Conservation (phyloP, 2,113 vertebrate genomes). For the Tupaia chinensis region DNA sequence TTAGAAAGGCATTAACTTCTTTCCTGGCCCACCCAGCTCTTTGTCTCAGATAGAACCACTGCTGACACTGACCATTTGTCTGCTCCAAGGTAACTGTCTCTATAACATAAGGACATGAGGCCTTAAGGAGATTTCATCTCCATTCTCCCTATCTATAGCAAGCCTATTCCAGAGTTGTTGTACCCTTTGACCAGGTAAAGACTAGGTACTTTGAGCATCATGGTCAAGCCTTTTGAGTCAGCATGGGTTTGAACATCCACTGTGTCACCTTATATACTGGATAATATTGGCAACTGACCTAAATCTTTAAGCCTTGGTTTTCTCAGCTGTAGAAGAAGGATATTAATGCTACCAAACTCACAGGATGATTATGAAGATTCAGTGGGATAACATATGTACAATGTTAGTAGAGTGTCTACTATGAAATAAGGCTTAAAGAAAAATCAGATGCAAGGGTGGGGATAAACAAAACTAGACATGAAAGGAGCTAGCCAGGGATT, state of each 20-base stretch:
- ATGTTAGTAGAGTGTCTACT: background rate
- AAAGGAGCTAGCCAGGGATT: background rate
- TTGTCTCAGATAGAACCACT: slow-evolving; percentile 25
- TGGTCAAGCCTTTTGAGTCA: slow-evolving; percentile 29
- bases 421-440: slow-evolving; percentile 48
- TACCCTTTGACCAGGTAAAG: background rate
- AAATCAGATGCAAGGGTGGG: background rate
- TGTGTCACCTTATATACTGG: background rate
- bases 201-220: background rate
- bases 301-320: slow-evolving; percentile 35
- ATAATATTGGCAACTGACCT: slow-evolving; percentile 32
- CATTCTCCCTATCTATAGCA: background rate
- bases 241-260: background rate
- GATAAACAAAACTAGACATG: slow-evolving; percentile 22
- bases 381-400: background rate
- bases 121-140: background rate
- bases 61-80: background rate
- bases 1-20: slow-evolving; percentile 30
- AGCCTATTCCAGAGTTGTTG: background rate
- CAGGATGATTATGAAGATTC: background rate
- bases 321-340: slow-evolving; percentile 25
- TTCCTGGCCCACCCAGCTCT: background rate
- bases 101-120: background rate
- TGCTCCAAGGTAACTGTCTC: background rate
- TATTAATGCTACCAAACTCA: slow-evolving; percentile 19